phyloP scores from a whole-genome alignment of 2,113 vertebrate species.

The Protobothrops flavoviridis region DNA sequence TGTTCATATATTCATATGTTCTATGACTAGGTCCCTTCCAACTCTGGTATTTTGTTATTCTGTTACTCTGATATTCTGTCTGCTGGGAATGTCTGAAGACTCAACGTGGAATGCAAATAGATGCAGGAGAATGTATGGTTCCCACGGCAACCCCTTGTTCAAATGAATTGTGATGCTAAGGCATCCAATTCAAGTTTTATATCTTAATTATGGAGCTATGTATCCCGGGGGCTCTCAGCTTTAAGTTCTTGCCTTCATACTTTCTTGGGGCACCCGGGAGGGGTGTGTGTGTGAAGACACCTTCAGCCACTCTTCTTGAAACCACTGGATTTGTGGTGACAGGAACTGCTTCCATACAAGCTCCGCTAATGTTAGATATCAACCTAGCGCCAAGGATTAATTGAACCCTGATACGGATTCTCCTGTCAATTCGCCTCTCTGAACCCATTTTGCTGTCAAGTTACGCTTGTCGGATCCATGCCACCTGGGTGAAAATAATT shows the following conservation, averaged over 20 bases:
- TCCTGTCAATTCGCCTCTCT: not conserved
- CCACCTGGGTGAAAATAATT: not conserved
- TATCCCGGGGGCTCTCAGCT: constrained; percentile 10
- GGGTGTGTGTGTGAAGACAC: not conserved
- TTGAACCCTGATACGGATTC: not conserved
- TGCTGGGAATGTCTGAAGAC: constrained; percentile 26
- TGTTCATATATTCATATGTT: too few species aligned
- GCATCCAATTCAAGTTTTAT: constrained; percentile 28
- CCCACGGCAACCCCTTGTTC: constrained; percentile 49
- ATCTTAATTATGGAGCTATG: constrained; percentile 15
- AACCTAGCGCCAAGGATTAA: not conserved
- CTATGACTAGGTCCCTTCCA: not conserved
- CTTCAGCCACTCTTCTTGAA: not conserved
- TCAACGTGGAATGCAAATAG: constrained; percentile 6
- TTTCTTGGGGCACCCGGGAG: not conserved
- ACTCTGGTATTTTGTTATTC: not conserved
- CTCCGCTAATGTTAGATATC: too few species aligned
- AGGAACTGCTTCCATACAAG: not conserved
- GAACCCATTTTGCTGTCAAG: not conserved
- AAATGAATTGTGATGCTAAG: constrained; percentile 2
- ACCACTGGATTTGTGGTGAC: not conserved
- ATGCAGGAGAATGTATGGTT: constrained; percentile 43
- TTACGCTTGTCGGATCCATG: not conserved
- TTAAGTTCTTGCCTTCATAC: constrained; percentile 4
- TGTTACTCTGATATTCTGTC: not conserved